Evolutionary conservation across 1,140 invertebrate species (phyloP), one percentile per base, ranked within the genome.

Genomic region (Mactra quadrangularis): DNA sequence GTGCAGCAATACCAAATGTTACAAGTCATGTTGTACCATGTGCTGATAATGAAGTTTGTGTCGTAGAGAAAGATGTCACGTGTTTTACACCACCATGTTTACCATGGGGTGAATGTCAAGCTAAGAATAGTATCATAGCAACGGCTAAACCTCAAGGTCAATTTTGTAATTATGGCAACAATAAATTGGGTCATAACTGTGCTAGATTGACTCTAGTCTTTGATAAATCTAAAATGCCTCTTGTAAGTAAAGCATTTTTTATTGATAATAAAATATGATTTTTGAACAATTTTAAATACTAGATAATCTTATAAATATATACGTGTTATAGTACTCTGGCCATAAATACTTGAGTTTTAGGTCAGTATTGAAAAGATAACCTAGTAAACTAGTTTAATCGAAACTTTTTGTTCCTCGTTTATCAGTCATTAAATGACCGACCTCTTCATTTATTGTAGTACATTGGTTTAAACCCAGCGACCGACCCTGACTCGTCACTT

Each of bases 61-160:
- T 91, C 2, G 66, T 92, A 3, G 82, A 88, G 71, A 89, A 86
- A 7, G 82, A 87, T 15, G 71, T 88, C 52, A 95, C 95, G 22
- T 98, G 97, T 87, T 93, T 98, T 22, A 95, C 95, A 0, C 95
- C 95, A 3, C 95, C 95, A 0, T 98, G 97, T 92, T 93, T 94
- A 15, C 95, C 96, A 0, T 96, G 96, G 92, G 97, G 97, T 3
- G 96, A 97, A 90, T 98, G 97, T 88, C 94, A 94, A 96, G 81
- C 96, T 94, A 45, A 95, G 96, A 1, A 94, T 95, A 25, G 94
- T 96, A 83, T 96, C 97, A 1, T 95, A 96, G 19, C 96, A 96
- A 0, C 96, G 96, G 96, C 11, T 96, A 96, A 0, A 93, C 95
- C 15, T 94, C 11, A 68, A 6, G 52, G 19, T 31, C 60, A 78